Evolutionary conservation across 2,113 vertebrate species (phyloP).

Genomic region (Chrysemys picta): DNA sequence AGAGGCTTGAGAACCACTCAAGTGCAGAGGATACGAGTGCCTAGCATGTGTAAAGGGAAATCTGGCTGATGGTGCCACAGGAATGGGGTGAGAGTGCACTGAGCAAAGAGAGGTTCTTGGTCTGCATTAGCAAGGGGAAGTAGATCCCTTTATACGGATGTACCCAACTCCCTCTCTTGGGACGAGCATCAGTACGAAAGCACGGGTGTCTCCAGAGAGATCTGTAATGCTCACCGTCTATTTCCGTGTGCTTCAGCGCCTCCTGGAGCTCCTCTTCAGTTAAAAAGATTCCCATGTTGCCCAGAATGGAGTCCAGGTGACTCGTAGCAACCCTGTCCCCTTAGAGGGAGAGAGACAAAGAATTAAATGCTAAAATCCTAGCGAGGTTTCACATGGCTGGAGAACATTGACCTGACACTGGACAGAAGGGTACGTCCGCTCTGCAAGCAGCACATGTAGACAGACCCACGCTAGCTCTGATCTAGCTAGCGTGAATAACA

Average conservation of each 20-base stretch:
- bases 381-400: neutral
- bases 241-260: neutral
- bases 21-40: neutral
- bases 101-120: neutral
- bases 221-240: neutral
- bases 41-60: neutral
- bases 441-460: neutral
- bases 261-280: accelerated
- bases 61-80: neutral
- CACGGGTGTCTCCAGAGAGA: neutral
- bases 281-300: neutral
- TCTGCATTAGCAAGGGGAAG: neutral
- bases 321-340: neutral
- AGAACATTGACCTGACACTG: neutral
- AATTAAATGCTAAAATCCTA: neutral
- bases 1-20: neutral
- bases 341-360: neutral
- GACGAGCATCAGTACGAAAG: neutral
- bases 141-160: neutral
- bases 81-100: neutral
- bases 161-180: neutral
- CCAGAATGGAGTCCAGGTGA: neutral
- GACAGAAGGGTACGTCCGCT: neutral
- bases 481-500: too few relatives aligned
- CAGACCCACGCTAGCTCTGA: too few relatives aligned